A percentile compares a stretch with the other conserved stretches of the same genome.
phyloP scores from a whole-genome alignment of 2,888 invertebrate species.

The Charanyca ferruginea region DNA sequence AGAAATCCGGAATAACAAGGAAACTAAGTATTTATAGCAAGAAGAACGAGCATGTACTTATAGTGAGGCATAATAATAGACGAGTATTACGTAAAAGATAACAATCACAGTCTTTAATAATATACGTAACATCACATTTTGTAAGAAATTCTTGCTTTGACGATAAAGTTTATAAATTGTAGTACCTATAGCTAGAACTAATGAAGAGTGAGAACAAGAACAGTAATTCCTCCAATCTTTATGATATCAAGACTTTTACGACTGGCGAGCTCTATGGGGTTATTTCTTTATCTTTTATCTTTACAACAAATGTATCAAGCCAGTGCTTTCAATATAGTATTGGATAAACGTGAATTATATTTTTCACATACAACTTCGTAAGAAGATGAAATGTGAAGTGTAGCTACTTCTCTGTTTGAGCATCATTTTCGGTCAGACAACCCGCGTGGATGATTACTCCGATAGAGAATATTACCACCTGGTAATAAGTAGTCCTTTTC shows the following conservation, averaged over 20 bases:
- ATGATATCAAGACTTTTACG: slow-evolving; percentile 18
- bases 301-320: slow-evolving; percentile 1
- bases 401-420: background rate
- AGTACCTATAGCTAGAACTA: background rate
- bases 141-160: background rate
- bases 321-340: background rate
- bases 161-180: too few species aligned
- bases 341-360: background rate
- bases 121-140: too few species aligned
- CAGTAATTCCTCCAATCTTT: slow-evolving; percentile 17
- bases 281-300: background rate
- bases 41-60: too few species aligned
- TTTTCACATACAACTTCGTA: background rate
- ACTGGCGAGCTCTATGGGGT: background rate
- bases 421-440: background rate
- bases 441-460: background rate
- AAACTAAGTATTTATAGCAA: background rate
- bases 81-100: too few species aligned
- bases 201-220: slow-evolving; percentile 3
- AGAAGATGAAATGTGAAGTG: background rate
- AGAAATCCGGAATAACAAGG: background rate
- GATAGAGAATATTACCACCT: background rate
- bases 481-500: too few species aligned
- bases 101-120: too few species aligned
- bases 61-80: too few species aligned